Conservation (phyloP, 2,888 invertebrate genomes). For the Parnassius smintheus region DNA sequence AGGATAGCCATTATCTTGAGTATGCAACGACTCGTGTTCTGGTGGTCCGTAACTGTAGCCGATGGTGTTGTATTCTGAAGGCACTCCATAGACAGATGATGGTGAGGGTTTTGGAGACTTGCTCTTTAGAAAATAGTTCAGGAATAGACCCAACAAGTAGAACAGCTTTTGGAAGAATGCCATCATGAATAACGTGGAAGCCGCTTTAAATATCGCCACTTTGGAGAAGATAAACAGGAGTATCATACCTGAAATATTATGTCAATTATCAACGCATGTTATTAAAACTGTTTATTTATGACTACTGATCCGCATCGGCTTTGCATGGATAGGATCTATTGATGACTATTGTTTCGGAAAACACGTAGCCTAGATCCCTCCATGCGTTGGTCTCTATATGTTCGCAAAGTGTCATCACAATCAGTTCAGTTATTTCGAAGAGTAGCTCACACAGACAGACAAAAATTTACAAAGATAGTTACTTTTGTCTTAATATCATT, state of each 20-base stretch:
- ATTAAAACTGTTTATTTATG: too few relatives aligned
- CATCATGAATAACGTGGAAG: constrained; percentile 59
- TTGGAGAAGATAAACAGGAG: constrained; percentile 60
- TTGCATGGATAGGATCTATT: too few relatives aligned
- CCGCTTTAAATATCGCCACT: constrained; percentile 61
- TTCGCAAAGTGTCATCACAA: too few relatives aligned
- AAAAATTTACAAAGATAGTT: too few relatives aligned
- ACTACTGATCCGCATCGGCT: too few relatives aligned
- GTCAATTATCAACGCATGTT: too few relatives aligned
- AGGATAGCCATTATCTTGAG: constrained; percentile 43
- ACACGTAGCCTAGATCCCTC: too few relatives aligned
- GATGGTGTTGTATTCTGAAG: constrained; percentile 65
- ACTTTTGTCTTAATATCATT: too few relatives aligned
- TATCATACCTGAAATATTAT: constrained; percentile 55
- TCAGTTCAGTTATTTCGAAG: too few relatives aligned
- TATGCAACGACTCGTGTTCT: constrained; percentile 46
- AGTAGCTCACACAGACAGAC: too few relatives aligned
- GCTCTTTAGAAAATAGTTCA: constrained; percentile 62
- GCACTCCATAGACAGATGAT: constrained; percentile 52
- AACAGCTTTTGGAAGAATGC: constrained; percentile 70
- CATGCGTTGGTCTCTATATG: too few relatives aligned
- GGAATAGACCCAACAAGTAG: constrained; percentile 54
- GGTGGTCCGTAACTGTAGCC: constrained; percentile 71
- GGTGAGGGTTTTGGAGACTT: constrained; percentile 41
- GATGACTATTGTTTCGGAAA: too few relatives aligned